Percentiles rank a stretch among this genome's conserved stretches.
Evolutionary conservation across 2,888 invertebrate genomes (phyloP).

Genomic region (Lymantria dispar): DNA sequence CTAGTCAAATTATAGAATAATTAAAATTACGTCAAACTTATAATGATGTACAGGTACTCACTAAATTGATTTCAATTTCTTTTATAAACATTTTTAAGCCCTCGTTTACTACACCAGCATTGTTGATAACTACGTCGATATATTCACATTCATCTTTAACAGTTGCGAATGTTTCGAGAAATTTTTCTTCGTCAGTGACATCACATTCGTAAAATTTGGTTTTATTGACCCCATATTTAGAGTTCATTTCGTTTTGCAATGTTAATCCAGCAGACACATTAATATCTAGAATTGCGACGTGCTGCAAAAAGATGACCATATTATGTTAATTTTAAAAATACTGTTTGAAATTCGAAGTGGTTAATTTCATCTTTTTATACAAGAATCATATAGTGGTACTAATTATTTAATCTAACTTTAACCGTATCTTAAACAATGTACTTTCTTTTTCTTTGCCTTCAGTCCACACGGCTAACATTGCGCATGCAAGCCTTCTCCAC

Average conservation of each 20-base stretch:
- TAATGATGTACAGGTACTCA: conserved; percentile 22
- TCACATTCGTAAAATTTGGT: too few relatives aligned
- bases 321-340: too few relatives aligned
- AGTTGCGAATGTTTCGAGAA: conserved; percentile 21
- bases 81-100: conserved; percentile 25
- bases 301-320: conserved; percentile 14
- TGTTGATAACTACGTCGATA: conserved; percentile 17
- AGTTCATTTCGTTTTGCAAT: conserved; percentile 41
- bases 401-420: too few relatives aligned
- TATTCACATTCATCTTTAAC: neutral
- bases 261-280: conserved; percentile 34
- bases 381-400: too few relatives aligned
- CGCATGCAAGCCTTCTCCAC: too few relatives aligned
- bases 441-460: too few relatives aligned
- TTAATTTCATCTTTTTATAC: too few relatives aligned
- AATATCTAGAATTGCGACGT: conserved; percentile 46
- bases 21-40: too few relatives aligned
- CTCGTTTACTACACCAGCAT: conserved; percentile 40
- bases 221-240: conserved; percentile 40
- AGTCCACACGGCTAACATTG: too few relatives aligned
- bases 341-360: too few relatives aligned
- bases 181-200: conserved; percentile 11
- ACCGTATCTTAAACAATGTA: too few relatives aligned
- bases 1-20: too few relatives aligned
- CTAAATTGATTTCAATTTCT: conserved; percentile 37